Evolutionary conservation across 2,797 vertebrate genomes (phyloP), one percentile per base, ranked within the genome.

Genomic region (Anniella stebbinsi): DNA sequence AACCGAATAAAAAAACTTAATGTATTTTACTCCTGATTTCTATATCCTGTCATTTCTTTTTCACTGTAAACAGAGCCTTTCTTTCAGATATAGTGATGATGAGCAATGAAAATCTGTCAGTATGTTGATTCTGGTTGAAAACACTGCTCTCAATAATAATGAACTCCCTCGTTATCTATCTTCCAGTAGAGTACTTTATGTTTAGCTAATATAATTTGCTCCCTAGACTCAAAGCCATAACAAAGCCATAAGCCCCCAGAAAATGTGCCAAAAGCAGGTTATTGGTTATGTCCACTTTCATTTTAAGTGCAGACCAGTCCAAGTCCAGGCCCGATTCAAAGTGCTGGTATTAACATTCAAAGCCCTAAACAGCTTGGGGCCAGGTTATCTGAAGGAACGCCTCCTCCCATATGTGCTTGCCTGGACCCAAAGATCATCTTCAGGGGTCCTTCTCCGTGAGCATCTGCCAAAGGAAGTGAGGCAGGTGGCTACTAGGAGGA

Each of bases 91-190:
- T 72, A 83, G 72, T 82, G 92, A 92, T 91, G 91, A 41, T 10
- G 11, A 87, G 82, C 13, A 17, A 48, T 84, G 66, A 30, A 70
- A 84, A 84, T 33, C 87, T 84, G 51, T 38, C 88, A n/a, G 0
- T 6, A 33, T 30, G 93, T 90, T 88, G 0, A 92, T 93, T 94
- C 86, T 63, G 75, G 88, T 91, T 93, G 48, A 87, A 63, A 91
- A 87, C 28, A 25, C 18, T 48, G 5, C 33, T 18, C 88, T 54
- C 36, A 54, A 1, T 54, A 84, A 76, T 30, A 30, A 81, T 80
- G 51, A 28, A 51, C 67, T 90, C 76, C 4, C 2, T 84, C 57
- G 60, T n/a, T 66, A 87, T 75, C 23, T 90, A 18, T 76, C 81
- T 36, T 18, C 23, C 45, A 75, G 60, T 33, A 3, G 0, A 6